Base-by-base conservation (phyloP, 64 coral and sea anemone species). In the Trachythela sp. region DNA sequence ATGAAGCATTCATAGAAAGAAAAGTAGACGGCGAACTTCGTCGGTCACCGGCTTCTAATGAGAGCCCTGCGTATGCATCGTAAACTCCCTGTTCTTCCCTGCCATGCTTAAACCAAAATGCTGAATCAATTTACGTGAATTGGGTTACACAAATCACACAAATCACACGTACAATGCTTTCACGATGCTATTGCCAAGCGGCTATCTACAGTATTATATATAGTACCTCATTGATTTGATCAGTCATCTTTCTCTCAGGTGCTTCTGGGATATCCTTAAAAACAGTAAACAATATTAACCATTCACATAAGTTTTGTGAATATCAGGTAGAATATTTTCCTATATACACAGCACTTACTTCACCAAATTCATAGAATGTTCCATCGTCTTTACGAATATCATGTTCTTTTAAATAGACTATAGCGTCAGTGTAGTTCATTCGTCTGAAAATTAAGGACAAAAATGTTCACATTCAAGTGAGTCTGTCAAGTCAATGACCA, bases 181-280 rank as follows among this genome's bases (percentile, higher is more conserved):
- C 42, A 45, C 4, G 11, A 45, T 45, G 42, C 42, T 45, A 45
- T 45, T 4, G 11, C 4, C 42, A 27, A 18, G 14, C 7, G 54
- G 18, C 24, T 2, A 58, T 8, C 14, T 58, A 2, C 7, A 20
- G 54, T 58, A 6, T 45, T 6, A 45, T 6, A 11, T 11, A 45
- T 45, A 58, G 0, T 89, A 99, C 95, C 95, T 99, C 95, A 14
- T 95, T 93, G 26, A 99, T 99, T 80, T 99, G 91, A 84, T 99
- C 95, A 38, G 95, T 99, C 95, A 99, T 99, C 92, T 99, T 99
- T 42, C 95, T 75, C 32, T 99, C 95, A 8, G 95, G 95, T 91
- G 94, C 94, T 85, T 97, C 95, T 13, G 95, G 95, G 72, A 97
- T 97, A 49, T 97, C 95, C 95, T 97, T 22, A 27, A 83, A 71